Conservation (phyloP, 1,140 invertebrate genomes). For the Trichonephila clavata region DNA sequence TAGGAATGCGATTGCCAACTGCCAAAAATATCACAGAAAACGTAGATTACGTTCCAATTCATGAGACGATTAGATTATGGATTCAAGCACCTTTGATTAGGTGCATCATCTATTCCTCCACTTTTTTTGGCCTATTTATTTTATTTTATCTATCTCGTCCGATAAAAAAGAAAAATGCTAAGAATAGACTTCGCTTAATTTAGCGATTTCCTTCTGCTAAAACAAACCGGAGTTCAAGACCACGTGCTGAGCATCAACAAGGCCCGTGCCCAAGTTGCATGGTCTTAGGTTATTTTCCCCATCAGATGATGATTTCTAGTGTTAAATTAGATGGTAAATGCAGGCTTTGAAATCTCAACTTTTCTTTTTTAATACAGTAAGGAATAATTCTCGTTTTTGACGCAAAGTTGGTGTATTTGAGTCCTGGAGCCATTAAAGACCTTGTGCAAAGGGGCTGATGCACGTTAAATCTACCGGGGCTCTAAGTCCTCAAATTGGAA, state of each 20-base stretch:
- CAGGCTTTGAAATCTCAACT: too few relatives aligned
- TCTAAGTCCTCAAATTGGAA: too few relatives aligned
- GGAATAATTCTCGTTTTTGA: too few relatives aligned
- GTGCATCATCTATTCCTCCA: not conserved
- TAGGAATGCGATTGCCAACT: not conserved
- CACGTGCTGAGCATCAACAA: not conserved
- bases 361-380: too few relatives aligned
- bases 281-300: too few relatives aligned
- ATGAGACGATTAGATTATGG: not conserved
- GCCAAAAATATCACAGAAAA: conserved; percentile 9
- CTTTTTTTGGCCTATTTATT: not conserved
- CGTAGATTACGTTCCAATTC: conserved; percentile 14
- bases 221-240: not conserved
- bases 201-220: not conserved
- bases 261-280: not conserved
- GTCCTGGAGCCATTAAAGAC: too few relatives aligned
- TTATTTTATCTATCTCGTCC: not conserved
- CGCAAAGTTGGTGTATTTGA: too few relatives aligned
- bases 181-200: not conserved
- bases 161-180: not conserved
- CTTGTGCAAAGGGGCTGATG: too few relatives aligned
- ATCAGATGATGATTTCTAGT: too few relatives aligned
- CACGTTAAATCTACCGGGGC: too few relatives aligned
- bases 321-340: too few relatives aligned
- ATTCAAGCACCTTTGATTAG: conserved; percentile 14